Conservation (phyloP, 2,888 invertebrate genomes). For the Lasioglossum oenotherae region DNA sequence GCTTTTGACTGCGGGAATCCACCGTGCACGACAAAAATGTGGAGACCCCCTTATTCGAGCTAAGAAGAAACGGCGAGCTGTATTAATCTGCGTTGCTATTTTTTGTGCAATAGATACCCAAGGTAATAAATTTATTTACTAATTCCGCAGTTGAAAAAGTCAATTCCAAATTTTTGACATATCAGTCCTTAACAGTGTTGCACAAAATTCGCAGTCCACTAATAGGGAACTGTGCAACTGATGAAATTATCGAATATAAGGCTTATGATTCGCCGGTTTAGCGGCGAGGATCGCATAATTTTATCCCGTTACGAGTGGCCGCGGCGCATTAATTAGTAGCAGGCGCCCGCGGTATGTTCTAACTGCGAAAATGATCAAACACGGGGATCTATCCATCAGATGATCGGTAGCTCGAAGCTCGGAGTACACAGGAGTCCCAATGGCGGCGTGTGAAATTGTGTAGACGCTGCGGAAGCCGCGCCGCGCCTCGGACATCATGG, state of each 20-base stretch:
- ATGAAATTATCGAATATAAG: background rate
- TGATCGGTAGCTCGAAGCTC: background rate
- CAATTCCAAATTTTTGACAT: background rate
- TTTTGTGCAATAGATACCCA: too few relatives aligned
- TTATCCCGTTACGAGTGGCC: background rate
- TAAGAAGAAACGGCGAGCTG: background rate
- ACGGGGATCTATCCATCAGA: background rate
- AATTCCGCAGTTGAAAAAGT: background rate
- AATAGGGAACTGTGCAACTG: background rate
- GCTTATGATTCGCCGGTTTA: background rate
- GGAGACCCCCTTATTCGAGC: background rate
- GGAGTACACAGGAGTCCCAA: slow-evolving; percentile 25
- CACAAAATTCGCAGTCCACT: background rate
- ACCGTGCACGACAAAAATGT: background rate
- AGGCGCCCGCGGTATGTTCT: background rate
- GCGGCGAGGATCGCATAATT: background rate
- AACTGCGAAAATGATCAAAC: background rate
- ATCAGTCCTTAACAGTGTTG: background rate
- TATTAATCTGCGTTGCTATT: background rate
- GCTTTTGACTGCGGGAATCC: slow-evolving; percentile 1
- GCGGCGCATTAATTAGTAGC: background rate
- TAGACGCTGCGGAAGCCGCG: slow-evolving; percentile 34
- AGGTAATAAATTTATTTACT: too few relatives aligned
- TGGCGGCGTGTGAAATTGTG: slow-evolving; percentile 49
- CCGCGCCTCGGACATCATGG: slow-evolving; percentile 26